Evolutionary conservation across 2,113 vertebrate species (phyloP).

Genomic region (Pungitius pungitius): DNA sequence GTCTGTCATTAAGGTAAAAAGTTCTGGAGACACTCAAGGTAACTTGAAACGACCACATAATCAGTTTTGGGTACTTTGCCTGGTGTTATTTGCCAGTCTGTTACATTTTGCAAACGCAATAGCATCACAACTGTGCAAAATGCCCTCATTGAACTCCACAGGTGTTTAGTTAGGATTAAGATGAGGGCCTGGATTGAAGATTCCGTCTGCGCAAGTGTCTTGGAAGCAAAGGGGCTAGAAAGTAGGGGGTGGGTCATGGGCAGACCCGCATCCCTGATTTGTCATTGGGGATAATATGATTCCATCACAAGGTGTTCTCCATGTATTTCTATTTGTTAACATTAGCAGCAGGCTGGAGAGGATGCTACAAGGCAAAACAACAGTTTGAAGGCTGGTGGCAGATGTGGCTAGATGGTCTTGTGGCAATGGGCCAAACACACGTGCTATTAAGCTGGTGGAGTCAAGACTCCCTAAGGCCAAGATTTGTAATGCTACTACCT

Average conservation of each 20-base stretch:
- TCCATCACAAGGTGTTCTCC: neutral
- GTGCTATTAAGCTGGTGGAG: neutral
- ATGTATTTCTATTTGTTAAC: slow-evolving; percentile 9
- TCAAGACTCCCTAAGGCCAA: neutral
- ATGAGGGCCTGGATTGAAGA: neutral
- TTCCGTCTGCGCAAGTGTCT: neutral
- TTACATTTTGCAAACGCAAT: neutral
- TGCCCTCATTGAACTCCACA: neutral
- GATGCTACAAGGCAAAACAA: neutral
- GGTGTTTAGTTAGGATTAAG: neutral
- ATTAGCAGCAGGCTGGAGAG: neutral
- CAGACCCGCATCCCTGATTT: neutral
- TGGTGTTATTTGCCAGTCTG: neutral
- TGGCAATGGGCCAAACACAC: slow-evolving; percentile 8
- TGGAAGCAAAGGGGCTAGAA: neutral
- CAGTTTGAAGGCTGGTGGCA: neutral
- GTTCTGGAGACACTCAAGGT: neutral
- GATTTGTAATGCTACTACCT: neutral
- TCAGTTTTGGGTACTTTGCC: neutral
- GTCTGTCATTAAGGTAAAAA: neutral
- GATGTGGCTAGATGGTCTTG: neutral
- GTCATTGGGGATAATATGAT: neutral
- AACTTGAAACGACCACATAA: neutral
- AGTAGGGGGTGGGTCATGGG: neutral
- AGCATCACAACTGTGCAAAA: neutral